These are phyloP conservation scores for Polydrusus cervinus DNA, from an alignment of 2,888 invertebrate species.

Conservation along the genomic window DNA sequence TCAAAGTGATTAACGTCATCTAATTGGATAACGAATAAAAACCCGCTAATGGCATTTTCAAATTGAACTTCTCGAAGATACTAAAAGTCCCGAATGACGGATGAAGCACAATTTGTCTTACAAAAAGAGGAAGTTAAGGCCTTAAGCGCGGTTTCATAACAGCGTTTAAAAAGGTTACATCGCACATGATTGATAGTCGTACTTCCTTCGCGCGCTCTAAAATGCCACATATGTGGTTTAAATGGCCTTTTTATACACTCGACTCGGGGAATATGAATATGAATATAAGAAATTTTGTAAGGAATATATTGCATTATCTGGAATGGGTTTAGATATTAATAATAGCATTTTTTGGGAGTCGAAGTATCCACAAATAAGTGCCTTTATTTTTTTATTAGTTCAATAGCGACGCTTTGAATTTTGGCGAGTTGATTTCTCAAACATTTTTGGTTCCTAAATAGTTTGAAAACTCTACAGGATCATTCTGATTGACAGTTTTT, in stretches of 20 bases:
- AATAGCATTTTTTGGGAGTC: background rate
- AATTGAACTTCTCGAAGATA: conserved; percentile 38
- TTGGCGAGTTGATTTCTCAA: too few species aligned
- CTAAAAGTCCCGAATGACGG: conserved; percentile 41
- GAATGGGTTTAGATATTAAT: conserved; percentile 4
- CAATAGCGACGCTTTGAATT: too few species aligned
- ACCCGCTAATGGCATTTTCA: conserved; percentile 17
- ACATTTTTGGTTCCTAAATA: too few species aligned
- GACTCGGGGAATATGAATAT: conserved; percentile 48
- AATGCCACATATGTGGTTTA: conserved; percentile 43
- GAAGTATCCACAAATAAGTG: background rate
- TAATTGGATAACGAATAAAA: conserved; percentile 19
- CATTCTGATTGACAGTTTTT: too few species aligned
- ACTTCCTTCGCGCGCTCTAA: conserved; percentile 25
- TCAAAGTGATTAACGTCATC: background rate
- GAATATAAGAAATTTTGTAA: conserved; percentile 34
- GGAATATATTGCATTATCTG: conserved; percentile 12
- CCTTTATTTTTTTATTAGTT: background rate
- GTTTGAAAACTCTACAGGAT: too few species aligned
- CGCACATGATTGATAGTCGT: conserved; percentile 48
- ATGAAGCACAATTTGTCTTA: conserved; percentile 49
- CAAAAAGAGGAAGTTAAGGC: conserved; percentile 50
- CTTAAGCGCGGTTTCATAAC: conserved; percentile 49
- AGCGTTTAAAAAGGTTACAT: conserved; percentile 51
- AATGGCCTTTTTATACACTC: conserved; percentile 54